Conservation (phyloP, 2,113 vertebrate genomes). For the Ploceus nigricollis region DNA sequence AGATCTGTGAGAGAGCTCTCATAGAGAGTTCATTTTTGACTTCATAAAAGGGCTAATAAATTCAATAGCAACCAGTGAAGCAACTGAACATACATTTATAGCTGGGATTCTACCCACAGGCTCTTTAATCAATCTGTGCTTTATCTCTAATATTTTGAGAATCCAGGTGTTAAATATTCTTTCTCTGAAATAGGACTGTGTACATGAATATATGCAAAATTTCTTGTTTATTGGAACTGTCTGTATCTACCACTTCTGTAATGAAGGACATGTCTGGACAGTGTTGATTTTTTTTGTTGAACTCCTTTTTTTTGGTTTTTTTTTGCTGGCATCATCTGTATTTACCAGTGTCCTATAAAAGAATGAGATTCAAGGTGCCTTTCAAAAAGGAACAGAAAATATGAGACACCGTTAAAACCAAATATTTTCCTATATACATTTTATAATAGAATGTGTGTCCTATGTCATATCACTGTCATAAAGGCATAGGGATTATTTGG, state of each 20-base stretch:
- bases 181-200: neutral
- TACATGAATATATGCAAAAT: neutral
- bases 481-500: neutral
- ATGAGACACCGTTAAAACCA: neutral
- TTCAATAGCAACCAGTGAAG: neutral
- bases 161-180: neutral
- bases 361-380: neutral
- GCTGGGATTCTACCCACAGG: neutral
- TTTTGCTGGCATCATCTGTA: fast-evolving
- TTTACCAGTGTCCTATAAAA: neutral
- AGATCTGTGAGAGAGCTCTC: neutral
- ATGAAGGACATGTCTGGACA: neutral
- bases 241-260: neutral
- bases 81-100: neutral
- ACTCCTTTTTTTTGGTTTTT: neutral
- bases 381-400: neutral
- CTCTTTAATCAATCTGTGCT: neutral
- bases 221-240: neutral
- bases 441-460: neutral
- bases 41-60: neutral
- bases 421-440: neutral
- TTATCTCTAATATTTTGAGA: neutral
- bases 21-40: neutral
- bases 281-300: neutral
- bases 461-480: neutral